phyloP scores from a whole-genome alignment of 2,113 vertebrate species.

The Chionis minor region DNA sequence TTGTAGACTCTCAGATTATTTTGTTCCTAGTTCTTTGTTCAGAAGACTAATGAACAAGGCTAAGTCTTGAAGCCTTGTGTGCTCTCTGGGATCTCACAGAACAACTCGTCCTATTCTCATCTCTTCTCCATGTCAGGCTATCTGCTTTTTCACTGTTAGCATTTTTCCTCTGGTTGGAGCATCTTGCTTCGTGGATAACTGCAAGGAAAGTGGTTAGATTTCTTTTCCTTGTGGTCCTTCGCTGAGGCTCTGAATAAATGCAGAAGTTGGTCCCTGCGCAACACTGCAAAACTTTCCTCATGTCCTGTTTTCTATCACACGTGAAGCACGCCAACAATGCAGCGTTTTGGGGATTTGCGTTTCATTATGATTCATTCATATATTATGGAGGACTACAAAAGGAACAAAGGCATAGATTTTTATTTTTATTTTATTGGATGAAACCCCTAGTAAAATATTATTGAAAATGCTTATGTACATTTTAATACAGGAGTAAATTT shows the following conservation, averaged over 20 bases:
- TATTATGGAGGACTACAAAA: not conserved
- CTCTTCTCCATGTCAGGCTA: not conserved
- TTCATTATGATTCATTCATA: not conserved
- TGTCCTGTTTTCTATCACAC: not conserved
- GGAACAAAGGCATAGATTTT: not conserved
- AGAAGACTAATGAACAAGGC: not conserved
- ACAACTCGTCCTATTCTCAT: not conserved
- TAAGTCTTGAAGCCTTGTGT: not conserved
- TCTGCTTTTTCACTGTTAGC: not conserved
- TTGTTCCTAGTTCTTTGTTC: not conserved
- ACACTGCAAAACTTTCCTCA: not conserved
- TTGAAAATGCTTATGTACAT: not conserved
- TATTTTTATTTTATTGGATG: not conserved
- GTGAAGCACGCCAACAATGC: not conserved
- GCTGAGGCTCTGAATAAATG: not conserved
- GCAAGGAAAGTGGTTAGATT: not conserved
- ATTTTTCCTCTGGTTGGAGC: not conserved
- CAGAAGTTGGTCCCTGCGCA: not conserved
- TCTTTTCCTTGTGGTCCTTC: not conserved
- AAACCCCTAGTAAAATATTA: not conserved
- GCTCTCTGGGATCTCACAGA: not conserved
- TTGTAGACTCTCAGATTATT: not conserved
- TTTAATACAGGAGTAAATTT: not conserved
- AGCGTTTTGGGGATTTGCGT: not conserved
- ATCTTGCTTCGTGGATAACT: not conserved